phyloP scores from a whole-genome alignment of 1,140 invertebrate species.

The Cepaea nemoralis region DNA sequence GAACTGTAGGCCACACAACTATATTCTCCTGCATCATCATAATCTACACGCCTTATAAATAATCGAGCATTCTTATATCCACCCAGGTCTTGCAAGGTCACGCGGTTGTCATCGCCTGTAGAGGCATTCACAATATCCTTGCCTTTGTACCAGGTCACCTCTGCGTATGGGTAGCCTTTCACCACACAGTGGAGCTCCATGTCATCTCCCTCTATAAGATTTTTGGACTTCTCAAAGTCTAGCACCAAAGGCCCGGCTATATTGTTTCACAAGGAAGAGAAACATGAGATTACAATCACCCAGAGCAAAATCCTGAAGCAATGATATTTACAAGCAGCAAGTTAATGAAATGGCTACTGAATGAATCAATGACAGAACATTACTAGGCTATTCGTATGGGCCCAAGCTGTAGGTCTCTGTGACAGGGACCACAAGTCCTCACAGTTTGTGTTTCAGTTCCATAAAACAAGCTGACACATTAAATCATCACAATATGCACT shows the following conservation, averaged over 20 bases:
- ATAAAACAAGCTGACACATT: too few species aligned
- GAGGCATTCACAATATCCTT: conserved; percentile 39
- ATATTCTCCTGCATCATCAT: conserved; percentile 80
- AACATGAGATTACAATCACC: neutral
- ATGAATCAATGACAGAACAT: too few species aligned
- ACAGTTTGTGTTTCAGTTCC: too few species aligned
- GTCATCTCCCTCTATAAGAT: conserved; percentile 66
- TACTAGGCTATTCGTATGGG: too few species aligned
- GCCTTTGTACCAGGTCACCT: conserved; percentile 63
- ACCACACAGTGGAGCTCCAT: conserved; percentile 63
- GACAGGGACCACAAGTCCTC: too few species aligned
- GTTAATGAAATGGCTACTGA: too few species aligned
- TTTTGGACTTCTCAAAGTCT: conserved; percentile 62
- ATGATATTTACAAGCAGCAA: too few species aligned
- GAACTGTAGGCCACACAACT: conserved; percentile 75
- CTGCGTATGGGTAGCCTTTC: conserved; percentile 58
- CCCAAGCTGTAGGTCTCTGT: too few species aligned
- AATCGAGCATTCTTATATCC: conserved; percentile 72
- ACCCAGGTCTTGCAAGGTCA: conserved; percentile 30
- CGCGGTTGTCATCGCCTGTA: neutral
- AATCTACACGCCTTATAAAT: conserved; percentile 75
- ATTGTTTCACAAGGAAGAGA: conserved; percentile 9
- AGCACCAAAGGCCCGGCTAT: conserved; percentile 49
- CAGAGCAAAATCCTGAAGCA: too few species aligned
- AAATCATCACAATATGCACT: too few species aligned